These are phyloP conservation scores for Sula dactylatra DNA, from an alignment of 2,113 vertebrate species.

Conservation along the genomic window DNA sequence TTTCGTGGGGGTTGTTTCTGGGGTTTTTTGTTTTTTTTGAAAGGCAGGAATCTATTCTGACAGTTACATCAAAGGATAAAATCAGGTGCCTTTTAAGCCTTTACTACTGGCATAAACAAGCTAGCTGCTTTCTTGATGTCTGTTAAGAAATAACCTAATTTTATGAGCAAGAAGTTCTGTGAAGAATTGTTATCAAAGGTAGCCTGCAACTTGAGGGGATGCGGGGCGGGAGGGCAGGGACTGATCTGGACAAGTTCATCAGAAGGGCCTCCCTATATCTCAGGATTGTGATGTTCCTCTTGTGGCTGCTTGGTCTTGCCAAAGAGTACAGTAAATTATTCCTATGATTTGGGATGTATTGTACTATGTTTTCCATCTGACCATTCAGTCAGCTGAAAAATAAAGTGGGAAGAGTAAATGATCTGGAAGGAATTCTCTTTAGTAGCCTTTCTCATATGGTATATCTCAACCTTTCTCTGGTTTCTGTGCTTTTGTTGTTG, in stretches of 20 bases:
- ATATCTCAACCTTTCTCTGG: background rate
- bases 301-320: background rate
- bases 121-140: background rate
- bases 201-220: background rate
- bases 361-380: background rate
- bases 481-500: background rate
- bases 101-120: background rate
- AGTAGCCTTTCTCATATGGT: background rate
- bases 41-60: background rate
- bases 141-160: background rate
- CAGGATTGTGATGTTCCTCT: background rate
- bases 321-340: background rate
- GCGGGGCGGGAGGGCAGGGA: no score
- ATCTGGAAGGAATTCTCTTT: background rate
- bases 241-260: background rate
- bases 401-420: background rate
- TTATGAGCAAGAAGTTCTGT: background rate
- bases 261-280: background rate
- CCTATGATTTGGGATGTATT: background rate
- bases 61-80: background rate
- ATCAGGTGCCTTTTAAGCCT: background rate
- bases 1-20: no score
- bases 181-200: background rate
- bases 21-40: background rate
- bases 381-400: background rate